Conservation (phyloP, 2,113 vertebrate species). For the Scytalopus superciliaris region DNA sequence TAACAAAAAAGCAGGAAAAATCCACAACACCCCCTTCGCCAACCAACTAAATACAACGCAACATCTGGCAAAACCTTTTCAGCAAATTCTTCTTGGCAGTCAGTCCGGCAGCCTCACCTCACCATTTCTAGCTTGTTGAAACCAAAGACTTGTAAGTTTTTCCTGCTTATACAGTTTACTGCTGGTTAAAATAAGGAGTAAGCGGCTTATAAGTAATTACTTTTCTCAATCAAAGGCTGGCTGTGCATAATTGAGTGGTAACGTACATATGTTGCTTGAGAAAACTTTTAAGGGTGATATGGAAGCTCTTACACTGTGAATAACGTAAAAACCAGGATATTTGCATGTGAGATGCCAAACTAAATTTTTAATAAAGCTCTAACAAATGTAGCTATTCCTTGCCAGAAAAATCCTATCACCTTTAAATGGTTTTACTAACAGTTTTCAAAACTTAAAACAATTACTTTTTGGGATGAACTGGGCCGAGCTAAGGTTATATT, state of each 20-base stretch:
- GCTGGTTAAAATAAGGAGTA: constrained; percentile 98
- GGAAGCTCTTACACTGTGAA: constrained; percentile 76
- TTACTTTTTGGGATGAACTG: constrained; percentile 80
- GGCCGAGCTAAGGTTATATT: constrained; percentile 76
- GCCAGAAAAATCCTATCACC: constrained; percentile 81
- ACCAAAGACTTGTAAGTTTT: constrained; percentile 99
- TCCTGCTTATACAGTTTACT: constrained; percentile 99
- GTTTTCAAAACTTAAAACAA: constrained; percentile 79
- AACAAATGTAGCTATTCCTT: constrained; percentile 75
- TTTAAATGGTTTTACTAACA: constrained; percentile 87
- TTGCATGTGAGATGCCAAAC: constrained; percentile 84
- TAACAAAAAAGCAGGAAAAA: constrained; percentile 99
- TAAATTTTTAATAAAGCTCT: constrained; percentile 78
- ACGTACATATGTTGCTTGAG: constrained; percentile 85
- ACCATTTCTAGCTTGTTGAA: constrained; percentile 99
- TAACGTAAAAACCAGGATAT: constrained; percentile 66
- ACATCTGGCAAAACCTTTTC: constrained; percentile 99
- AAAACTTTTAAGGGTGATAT: constrained; percentile 86
- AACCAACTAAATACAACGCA: constrained; percentile 99
- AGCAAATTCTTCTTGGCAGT: constrained; percentile 99
- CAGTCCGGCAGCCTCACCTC: constrained; percentile 99
- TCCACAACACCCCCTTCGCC: constrained; percentile 89
- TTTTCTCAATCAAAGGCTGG: constrained; percentile 87
- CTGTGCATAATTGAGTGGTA: constrained; percentile 89
- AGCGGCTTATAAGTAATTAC: constrained; percentile 92